Evolutionary conservation across 2,888 invertebrate genomes (phyloP).

Genomic region (Oscheius sp.): DNA sequence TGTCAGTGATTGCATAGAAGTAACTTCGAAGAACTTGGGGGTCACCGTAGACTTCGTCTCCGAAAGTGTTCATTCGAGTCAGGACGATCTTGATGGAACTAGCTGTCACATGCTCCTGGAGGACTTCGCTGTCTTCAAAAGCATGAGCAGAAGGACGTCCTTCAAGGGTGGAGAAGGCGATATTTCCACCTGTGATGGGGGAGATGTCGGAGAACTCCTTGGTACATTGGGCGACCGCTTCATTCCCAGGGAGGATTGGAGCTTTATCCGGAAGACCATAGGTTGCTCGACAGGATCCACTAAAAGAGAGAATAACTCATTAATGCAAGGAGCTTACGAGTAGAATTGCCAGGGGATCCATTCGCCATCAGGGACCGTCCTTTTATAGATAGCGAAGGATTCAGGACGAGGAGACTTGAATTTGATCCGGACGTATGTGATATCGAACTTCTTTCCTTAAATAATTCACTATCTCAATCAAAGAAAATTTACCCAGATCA

Average conservation of each 20-base stretch:
- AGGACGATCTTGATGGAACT: constrained; percentile 89
- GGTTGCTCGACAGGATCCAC: constrained; percentile 87
- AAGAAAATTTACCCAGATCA: constrained; percentile 78
- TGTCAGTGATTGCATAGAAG: constrained; percentile 85
- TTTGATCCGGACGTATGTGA: constrained; percentile 91
- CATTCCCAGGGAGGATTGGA: constrained; percentile 80
- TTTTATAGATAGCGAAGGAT: constrained; percentile 93
- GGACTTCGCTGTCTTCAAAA: constrained; percentile 86
- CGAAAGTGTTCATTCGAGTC: constrained; percentile 93
- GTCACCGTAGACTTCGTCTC: constrained; percentile 83
- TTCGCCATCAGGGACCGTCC: constrained; percentile 76
- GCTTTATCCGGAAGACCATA: constrained; percentile 85
- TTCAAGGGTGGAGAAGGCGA: constrained; percentile 69
- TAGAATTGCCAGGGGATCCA: constrained; percentile 76
- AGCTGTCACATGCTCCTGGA: constrained; percentile 87
- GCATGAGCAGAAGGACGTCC: constrained; percentile 88
- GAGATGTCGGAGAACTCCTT: constrained; percentile 97
- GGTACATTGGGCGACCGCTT: constrained; percentile 94
- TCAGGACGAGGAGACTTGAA: constrained; percentile 96
- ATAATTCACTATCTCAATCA: constrained; percentile 38
- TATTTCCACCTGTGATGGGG: constrained; percentile 88
- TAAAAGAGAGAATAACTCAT: constrained; percentile 24
- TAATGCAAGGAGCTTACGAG: constrained; percentile 73
- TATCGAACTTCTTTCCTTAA: constrained; percentile 92
- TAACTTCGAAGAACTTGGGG: constrained; percentile 83